Conservation (phyloP, 2,797 vertebrate species). For the Benthosema pterotum region DNA sequence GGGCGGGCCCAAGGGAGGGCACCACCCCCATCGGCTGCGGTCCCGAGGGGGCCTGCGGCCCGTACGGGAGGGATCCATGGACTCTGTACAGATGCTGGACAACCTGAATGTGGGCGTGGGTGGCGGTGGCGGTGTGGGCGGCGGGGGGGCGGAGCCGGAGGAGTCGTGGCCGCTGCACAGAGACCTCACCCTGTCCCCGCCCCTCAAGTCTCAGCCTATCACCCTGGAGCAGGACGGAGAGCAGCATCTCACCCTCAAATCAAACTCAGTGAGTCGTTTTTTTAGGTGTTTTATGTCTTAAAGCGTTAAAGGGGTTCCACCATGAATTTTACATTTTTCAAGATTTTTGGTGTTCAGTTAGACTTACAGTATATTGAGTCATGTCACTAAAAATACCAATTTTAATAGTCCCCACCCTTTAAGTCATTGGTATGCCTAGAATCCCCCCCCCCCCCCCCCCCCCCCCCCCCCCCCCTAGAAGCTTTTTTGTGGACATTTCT, state of each 20-base stretch:
- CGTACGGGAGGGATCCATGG: conserved; percentile 83
- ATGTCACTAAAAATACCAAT: too few relatives aligned
- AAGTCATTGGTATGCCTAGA: too few relatives aligned
- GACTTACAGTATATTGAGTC: too few relatives aligned
- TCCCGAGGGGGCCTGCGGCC: conserved; percentile 72
- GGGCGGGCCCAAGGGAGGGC: conserved; percentile 59
- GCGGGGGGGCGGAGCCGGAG: conserved; percentile 85
- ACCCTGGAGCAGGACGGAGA: conserved; percentile 92
- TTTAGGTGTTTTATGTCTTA: not conserved
- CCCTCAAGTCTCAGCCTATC: conserved; percentile 92
- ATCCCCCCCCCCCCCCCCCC: too few relatives aligned
- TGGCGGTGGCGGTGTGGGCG: conserved; percentile 59
- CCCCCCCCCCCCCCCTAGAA: too few relatives aligned
- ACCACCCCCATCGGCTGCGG: conserved; percentile 72
- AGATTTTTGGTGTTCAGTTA: too few relatives aligned
- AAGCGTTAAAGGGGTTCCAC: too few relatives aligned
- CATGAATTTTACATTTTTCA: too few relatives aligned
- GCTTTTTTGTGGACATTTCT: too few relatives aligned
- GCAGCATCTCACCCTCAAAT: conserved; percentile 88
- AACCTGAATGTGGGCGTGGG: conserved; percentile 85
- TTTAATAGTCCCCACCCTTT: too few relatives aligned
- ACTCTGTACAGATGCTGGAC: conserved; percentile 97
- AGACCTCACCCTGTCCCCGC: conserved; percentile 94
- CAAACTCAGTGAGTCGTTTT: conserved; percentile 88
- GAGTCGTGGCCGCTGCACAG: conserved; percentile 93